Evolutionary conservation across 2,113 vertebrate genomes (phyloP).

Genomic region (Regulus satrapa): DNA sequence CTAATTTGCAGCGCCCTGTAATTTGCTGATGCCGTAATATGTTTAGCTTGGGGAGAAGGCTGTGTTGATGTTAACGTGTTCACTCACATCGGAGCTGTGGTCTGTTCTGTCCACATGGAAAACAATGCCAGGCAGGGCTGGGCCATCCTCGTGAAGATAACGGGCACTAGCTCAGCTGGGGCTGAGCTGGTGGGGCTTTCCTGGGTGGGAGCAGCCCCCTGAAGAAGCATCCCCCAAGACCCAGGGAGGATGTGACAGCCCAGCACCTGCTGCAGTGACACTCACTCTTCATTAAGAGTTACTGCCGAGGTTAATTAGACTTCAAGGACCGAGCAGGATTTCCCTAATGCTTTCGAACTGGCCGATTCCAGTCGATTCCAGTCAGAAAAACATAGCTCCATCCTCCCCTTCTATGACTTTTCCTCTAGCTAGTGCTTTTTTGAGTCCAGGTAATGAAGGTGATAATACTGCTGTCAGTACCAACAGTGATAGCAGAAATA

Average conservation of each 20-base stretch:
- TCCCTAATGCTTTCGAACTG: neutral
- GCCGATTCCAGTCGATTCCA: too few species aligned
- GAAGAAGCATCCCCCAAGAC: neutral
- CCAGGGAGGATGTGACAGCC: neutral
- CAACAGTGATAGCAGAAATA: neutral
- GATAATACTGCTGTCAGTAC: neutral
- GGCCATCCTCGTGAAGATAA: neutral
- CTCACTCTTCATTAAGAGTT: neutral
- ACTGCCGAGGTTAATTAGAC: neutral
- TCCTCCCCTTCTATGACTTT: neutral
- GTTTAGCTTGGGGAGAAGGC: slow-evolving; percentile 54
- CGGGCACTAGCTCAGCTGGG: neutral
- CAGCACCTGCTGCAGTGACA: neutral
- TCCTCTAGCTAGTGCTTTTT: neutral
- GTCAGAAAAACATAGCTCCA: neutral
- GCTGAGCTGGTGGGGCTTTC: neutral
- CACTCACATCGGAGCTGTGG: neutral
- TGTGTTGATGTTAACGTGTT: slow-evolving; percentile 11
- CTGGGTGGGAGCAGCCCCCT: neutral
- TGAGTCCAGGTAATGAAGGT: neutral
- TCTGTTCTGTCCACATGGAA: neutral
- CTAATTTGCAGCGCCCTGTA: slow-evolving; percentile 36
- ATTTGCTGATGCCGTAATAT: slow-evolving; percentile 43
- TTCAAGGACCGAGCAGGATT: neutral
- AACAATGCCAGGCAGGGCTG: neutral